Evolutionary conservation across 1,140 invertebrate genomes (phyloP), one percentile per base, ranked within the genome.

Genomic region (Eupristina koningsbergeri): DNA sequence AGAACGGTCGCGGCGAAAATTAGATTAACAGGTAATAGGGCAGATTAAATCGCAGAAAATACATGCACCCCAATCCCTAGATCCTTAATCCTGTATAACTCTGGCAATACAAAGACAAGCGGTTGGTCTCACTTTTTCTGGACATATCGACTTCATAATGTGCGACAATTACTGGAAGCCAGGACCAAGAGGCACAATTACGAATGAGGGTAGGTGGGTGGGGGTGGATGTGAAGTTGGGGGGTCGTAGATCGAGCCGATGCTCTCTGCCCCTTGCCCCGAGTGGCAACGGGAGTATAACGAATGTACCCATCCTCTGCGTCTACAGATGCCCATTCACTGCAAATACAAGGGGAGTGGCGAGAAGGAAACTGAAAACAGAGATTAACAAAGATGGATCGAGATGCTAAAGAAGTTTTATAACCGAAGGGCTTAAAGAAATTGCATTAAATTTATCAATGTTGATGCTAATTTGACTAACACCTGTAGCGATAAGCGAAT

Each of bases 31-130:
- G 69, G 26, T 17, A 13, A 58, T 58, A 47, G 34, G 1, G 22
- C 1, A 22, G 36, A 15, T 39, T 26, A 67, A 80, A 77, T 19
- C 31, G 64, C 29, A 63, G 47, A 61, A 47, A 53, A 47, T 58
- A 39, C 74, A 64, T 50, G 85, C 78, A 58, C 83, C 84, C 79
- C 73, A 80, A 86, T n/a, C n/a, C n/a, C n/a, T n/a, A n/a, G 80
- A 75, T 81, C 74, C 81, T 83, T 83, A 77, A 83, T 83, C 81
- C 81, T 34, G n/a, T 31, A 53, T 61, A 77, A 83, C 63, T n/a
- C 17, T 19, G 63, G 45, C 69, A 81, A 74, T 74, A 71, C 67
- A 73, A 0, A 19, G 50, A 39, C 29, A 26, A 50, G 8, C 11
- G 41, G 31, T 41, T 41, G 19, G 5, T 61, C 45, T 75, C 41